Evolutionary conservation across 2,113 vertebrate genomes (phyloP), one percentile per base, ranked within the genome.

Genomic region (Micromys minutus): DNA sequence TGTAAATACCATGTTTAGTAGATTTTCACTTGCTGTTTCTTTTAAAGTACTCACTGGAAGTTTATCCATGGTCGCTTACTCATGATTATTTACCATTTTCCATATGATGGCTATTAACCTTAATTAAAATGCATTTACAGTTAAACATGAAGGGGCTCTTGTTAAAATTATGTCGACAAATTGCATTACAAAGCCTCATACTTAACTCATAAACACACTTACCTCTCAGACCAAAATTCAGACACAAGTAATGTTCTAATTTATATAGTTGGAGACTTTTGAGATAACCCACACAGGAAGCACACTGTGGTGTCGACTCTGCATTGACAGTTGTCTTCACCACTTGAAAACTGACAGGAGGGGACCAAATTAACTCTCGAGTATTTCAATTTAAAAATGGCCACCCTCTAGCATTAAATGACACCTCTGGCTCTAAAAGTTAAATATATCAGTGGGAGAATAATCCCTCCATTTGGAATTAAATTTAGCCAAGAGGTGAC

Each of bases 111-210:
- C 92, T 96, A 97, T 97, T 97, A 97, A 86, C 19, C 16, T 80
- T 96, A 97, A 96, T 97, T 97, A 97, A 97, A 97, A 90, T 94
- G 21, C 85, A 97, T 94, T 94, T 96, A 96, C 24, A 95, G 94
- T 92, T 89, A 95, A 96, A 55, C 50, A 59, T 93, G 76, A 97
- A 42, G 93, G 95, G 71, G 29, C 69, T 91, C 59, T 97, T 67
- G 61, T 47, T 95, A 47, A 96, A 96, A 95, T 96, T 94, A 87
- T 93, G 88, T 34, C 87, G 80, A 96, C 87, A 96, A 96, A 96
- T 93, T 96, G 61, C 90, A 87, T 89, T 89, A 96, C 80, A 95
- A 90, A 92, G 93, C 75, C 29, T 84, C 42, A 61, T 47, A 85
- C 19, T 92, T 94, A 96, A 95, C 42, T 83, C 52, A 61, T 67